Base-by-base conservation (phyloP, 2,888 invertebrate species). In the Hirtodrosophila confusa region DNA sequence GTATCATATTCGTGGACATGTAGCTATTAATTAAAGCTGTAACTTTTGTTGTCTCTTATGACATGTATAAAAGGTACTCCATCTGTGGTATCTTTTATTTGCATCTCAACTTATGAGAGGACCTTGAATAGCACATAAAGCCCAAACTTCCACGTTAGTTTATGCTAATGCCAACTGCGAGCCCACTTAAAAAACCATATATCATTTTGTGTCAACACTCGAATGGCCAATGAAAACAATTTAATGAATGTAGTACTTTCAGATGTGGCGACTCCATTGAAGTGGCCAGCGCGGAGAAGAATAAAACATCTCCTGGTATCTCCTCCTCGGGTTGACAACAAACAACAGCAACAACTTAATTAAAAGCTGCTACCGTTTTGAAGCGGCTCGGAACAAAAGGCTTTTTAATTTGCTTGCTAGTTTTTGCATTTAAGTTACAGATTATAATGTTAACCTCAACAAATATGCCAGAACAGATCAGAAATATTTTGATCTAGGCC, bases 211-310 rank as follows among this genome's bases (percentile, higher is more conserved):
- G 61, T 80, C 65, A 75, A 75, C 51, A 37, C 17, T 44, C 12
- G 4, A 29, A 11, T 29, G 27, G 9, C 17, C 5, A 40, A 12
- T 41, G 9, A 36, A 47, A 65, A 57, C 31, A 29, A 63, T 31
- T 8, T 43, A 49, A 54, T 61, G 35, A 11, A 53, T 63, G 17
- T 78, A 67, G 57, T 17, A 17, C 17, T 88, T 88, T 69, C 78
- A 90, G 89, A 61, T 90, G 85, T 79, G 89, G 80, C 82, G 89
- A 90, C 79, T 86, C 90, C 57, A 78, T 86, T 71, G 88, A 89
- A 82, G 75, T 86, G 69, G 69, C 80, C 75, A 79, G 78, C 77
- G 75, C 77, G 72, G 80, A 86, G 58, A 86, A 82, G 72, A 80
- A 80, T 58, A 79, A 27, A 83, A 70, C 80, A 48, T 79, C 37